phyloP scores from a whole-genome alignment of 2,797 vertebrate genomes.

The Sebastes kiyomatsui region DNA sequence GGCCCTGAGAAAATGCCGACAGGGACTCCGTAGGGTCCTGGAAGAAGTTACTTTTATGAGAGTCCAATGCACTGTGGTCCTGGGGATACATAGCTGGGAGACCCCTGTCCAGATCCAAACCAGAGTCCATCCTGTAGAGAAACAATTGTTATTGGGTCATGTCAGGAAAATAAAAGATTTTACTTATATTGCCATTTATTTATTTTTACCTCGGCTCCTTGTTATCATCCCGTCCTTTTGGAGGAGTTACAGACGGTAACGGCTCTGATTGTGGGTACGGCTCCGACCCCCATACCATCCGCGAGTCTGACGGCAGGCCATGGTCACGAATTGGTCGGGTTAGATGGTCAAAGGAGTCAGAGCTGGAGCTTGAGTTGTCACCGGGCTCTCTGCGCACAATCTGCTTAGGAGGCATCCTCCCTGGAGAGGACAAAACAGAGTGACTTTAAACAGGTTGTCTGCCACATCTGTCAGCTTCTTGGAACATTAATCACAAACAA shows the following conservation, averaged over 20 bases:
- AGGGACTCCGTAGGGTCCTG: slow-evolving; percentile 87
- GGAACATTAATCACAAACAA: neutral
- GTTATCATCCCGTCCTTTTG: slow-evolving; percentile 89
- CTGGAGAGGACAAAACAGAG: slow-evolving; percentile 69
- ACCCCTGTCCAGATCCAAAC: slow-evolving; percentile 87
- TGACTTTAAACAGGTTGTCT: neutral
- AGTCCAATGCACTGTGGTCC: slow-evolving; percentile 87
- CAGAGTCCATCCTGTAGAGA: slow-evolving; percentile 84
- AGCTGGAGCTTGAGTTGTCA: slow-evolving; percentile 88
- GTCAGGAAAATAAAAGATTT: neutral
- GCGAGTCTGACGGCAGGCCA: slow-evolving; percentile 87
- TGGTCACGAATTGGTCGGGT: slow-evolving; percentile 91
- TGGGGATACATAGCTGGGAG: slow-evolving; percentile 85
- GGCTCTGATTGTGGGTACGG: slow-evolving; percentile 90
- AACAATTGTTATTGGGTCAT: neutral
- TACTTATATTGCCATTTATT: neutral
- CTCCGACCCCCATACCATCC: slow-evolving; percentile 95
- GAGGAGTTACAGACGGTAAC: slow-evolving; percentile 83
- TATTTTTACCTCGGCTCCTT: slow-evolving; percentile 78
- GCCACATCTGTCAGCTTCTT: neutral
- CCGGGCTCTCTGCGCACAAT: slow-evolving; percentile 94
- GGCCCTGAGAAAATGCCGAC: slow-evolving; percentile 84
- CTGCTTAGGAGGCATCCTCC: slow-evolving; percentile 95
- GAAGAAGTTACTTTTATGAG: slow-evolving; percentile 89
- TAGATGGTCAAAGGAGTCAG: slow-evolving; percentile 95